Base-by-base conservation (phyloP, 2,797 vertebrate species). In the Tragelaphus oryx region DNA sequence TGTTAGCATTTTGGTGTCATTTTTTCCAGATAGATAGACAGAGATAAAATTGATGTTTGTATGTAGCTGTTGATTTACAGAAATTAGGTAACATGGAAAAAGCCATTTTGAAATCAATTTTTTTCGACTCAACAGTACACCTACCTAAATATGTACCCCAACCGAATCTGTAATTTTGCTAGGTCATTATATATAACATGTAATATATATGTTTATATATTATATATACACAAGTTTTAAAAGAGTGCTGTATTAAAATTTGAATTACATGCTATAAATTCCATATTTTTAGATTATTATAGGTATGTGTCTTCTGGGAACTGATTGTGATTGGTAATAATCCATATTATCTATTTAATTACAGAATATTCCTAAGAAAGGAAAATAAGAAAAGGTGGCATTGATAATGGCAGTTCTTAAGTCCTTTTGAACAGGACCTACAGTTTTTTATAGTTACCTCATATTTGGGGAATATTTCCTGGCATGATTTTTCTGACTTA, bases 401-500 rank as follows among this genome's bases (percentile, higher is more conserved):
- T 57, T 37, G 10, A 54, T 75, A 55, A 48, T 33, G 7, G 6
- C 28, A 33, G 0, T 81, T 92, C 26, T 90, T 93, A 30, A 82
- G 6, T 79, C 41, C 20, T 93, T 68, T 83, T 62, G 50, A 89
- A 71, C 2, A 80, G 48, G 24, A 83, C 8, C 5, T 5, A 10
- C 12, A 55, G 44, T 4, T 89, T 78, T 87, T 85, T 68, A 76
- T 54, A 87, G 24, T 26, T 65, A 8, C 48, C 5, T 96, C 14
- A 26, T 86, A 60, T 48, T 17, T 85, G n/a, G 33, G 68, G 48
- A 90, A 18, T 83, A 85, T 84, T 92, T 96, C 71, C 60, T 71
- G 20, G 62, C n/a, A 78, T 80, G 74, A 71, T 30, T 89, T 86
- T 94, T 93, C 50, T 75, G 65, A 76, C 44, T 93, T 94, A 59